phyloP scores from a whole-genome alignment of 2,113 vertebrate genomes.

The Ancistrus triradiatus region DNA sequence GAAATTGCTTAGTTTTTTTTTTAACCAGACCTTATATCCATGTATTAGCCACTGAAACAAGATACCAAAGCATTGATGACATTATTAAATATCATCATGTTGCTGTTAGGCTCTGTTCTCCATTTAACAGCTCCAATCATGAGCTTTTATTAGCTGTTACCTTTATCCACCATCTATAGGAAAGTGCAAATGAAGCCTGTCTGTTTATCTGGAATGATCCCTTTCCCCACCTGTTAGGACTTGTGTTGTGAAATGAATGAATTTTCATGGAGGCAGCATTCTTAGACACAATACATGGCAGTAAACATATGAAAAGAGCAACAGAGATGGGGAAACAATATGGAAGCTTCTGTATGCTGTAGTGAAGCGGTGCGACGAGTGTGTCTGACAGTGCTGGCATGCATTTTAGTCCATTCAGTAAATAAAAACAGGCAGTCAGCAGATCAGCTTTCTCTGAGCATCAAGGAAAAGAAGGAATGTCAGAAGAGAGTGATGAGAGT shows the following conservation, averaged over 20 bases:
- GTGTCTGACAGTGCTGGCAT: conserved; percentile 57
- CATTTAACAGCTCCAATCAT: background rate
- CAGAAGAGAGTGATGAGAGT: background rate
- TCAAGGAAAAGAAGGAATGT: background rate
- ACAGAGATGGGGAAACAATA: conserved; percentile 28
- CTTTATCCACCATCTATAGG: background rate
- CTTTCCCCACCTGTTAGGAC: background rate
- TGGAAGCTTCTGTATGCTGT: conserved; percentile 32
- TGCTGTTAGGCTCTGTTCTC: background rate
- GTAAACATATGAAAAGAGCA: conserved; percentile 3
- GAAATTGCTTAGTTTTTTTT: too few relatives aligned
- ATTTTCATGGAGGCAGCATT: conserved; percentile 18
- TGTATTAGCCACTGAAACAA: background rate
- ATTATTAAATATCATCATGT: background rate
- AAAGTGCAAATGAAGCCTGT: background rate
- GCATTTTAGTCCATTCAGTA: conserved; percentile 50
- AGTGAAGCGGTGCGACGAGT: background rate
- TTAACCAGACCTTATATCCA: background rate
- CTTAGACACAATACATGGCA: background rate
- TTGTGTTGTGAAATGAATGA: conserved; percentile 25
- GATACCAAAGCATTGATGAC: background rate
- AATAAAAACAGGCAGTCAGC: conserved; percentile 60
- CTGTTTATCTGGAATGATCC: conserved; percentile 21
- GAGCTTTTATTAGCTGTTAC: conserved; percentile 7
- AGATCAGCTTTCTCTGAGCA: conserved; percentile 48